phyloP scores from a whole-genome alignment of 2,113 vertebrate genomes.

The Xiphophorus hellerii region DNA sequence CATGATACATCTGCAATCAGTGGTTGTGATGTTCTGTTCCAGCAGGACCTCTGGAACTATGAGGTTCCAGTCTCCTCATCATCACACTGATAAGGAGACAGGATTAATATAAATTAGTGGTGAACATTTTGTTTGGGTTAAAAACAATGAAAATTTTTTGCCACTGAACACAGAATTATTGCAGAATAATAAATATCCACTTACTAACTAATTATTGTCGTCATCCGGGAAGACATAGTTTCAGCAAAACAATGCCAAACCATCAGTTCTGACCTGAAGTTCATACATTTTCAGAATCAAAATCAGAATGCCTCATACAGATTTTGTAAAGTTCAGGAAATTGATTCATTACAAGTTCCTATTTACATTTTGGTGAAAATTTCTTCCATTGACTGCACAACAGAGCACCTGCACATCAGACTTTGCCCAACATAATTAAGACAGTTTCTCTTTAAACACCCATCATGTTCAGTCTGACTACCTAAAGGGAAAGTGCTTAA shows the following conservation, averaged over 20 bases:
- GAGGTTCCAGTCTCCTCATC: neutral
- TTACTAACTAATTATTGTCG: neutral
- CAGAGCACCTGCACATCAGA: neutral
- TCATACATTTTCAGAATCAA: neutral
- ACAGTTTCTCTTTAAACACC: neutral
- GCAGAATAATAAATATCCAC: neutral
- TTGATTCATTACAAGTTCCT: no score
- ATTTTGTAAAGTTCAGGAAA: no score
- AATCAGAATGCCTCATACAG: no score
- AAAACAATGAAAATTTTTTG: neutral
- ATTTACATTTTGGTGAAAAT: no score
- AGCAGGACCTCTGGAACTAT: neutral
- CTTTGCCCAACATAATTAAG: neutral
- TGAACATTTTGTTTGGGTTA: neutral
- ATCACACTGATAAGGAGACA: neutral
- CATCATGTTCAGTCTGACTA: slow-evolving; percentile 7
- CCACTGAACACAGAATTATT: neutral
- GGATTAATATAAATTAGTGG: neutral
- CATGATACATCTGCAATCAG: neutral
- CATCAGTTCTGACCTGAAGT: neutral
- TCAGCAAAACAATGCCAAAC: neutral
- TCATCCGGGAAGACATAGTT: neutral
- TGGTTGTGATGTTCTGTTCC: neutral
- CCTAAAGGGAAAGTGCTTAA: slow-evolving; percentile 50
- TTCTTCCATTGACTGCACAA: no score